Base-by-base conservation (phyloP, 2,888 invertebrate genomes). In the Ichneumon xanthorius region DNA sequence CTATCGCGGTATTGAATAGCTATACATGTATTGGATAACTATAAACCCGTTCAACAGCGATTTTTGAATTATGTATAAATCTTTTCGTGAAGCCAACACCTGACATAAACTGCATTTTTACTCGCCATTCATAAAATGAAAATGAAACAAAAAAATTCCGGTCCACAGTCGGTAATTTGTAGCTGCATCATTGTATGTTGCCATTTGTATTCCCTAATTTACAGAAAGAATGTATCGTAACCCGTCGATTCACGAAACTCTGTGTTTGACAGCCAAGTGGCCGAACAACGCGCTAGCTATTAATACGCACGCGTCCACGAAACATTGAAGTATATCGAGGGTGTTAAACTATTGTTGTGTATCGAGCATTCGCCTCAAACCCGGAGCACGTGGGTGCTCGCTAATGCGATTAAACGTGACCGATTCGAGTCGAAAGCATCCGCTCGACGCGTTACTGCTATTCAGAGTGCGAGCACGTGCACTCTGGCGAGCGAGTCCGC, bases 361-460 rank as follows among this genome's bases (percentile, higher is more conserved):
- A 81, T 77, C 55, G 77, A 73, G 55, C 68, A 58, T 26, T 72
- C 58, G 68, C 70, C 68, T 50, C 67, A 65, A 63, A 37, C 33
- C n/a, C 33, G 7, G 58, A 14, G 45, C 76, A 83, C 75, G 61
- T 63, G 71, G 55, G 6, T 50, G 14, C 11, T 55, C 70, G 67
- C 55, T 50, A 85, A 83, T 55, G 16, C 79, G 85, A 82, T 85
- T 85, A 82, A 80, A 80, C 76, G 72, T 83, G 72, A 85, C 82
- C 80, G 80, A 79, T 80, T 85, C 71, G 75, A 75, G 79, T 85
- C 50, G 65, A 82, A 85, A 81, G 75, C 75, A 75, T 79, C 65
- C 61, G 77, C 37, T 65, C 26, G 37, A 45, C 70, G 26, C 70
- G 58, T 67, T 55, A 53, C 65, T 65, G 9, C 65, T 40, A 68